phyloP scores from a whole-genome alignment of 1,140 invertebrate genomes.

The Scaptomyza montana region DNA sequence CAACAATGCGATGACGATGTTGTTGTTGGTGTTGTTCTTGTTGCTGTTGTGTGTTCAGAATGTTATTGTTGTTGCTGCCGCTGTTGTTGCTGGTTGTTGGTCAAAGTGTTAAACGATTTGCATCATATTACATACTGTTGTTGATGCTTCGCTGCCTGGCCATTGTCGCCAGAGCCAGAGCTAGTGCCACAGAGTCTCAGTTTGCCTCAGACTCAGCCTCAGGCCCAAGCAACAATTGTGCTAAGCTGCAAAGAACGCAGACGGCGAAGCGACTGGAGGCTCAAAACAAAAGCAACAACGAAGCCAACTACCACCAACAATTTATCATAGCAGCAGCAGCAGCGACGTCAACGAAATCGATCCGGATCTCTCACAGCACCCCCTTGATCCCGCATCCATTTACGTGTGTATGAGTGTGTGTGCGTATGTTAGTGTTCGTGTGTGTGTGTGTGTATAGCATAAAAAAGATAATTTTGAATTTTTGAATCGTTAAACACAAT shows the following conservation, averaged over 20 bases:
- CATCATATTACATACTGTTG: constrained; percentile 77
- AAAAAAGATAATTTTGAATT: constrained; percentile 79
- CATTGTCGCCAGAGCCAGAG: constrained; percentile 62
- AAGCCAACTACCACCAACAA: constrained; percentile 67
- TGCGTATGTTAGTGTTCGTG: constrained; percentile 12
- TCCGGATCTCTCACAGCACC: constrained; percentile 69
- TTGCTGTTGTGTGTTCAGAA: constrained; percentile 9
- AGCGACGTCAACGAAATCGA: constrained; percentile 78
- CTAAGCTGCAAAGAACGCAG: constrained; percentile 53
- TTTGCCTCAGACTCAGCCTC: constrained; percentile 3
- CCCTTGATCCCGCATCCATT: background rate
- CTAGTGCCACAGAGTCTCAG: constrained; percentile 6
- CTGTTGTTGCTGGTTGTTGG: constrained; percentile 53
- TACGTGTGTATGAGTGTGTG: constrained; percentile 12
- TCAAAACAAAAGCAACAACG: constrained; percentile 49
- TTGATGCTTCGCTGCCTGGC: constrained; percentile 60
- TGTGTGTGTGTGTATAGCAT: constrained; percentile 53
- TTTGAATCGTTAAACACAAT: constrained; percentile 83
- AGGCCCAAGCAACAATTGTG: constrained; percentile 59
- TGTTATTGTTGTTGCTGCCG: constrained; percentile 32
- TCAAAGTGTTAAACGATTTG: constrained; percentile 81
- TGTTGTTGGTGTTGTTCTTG: constrained; percentile 14
- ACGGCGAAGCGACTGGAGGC: constrained; percentile 25
- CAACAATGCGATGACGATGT: constrained; percentile 61
- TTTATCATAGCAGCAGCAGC: constrained; percentile 73